phyloP scores from a whole-genome alignment of 2,113 vertebrate genomes.

The Phodopus roborovskii region DNA sequence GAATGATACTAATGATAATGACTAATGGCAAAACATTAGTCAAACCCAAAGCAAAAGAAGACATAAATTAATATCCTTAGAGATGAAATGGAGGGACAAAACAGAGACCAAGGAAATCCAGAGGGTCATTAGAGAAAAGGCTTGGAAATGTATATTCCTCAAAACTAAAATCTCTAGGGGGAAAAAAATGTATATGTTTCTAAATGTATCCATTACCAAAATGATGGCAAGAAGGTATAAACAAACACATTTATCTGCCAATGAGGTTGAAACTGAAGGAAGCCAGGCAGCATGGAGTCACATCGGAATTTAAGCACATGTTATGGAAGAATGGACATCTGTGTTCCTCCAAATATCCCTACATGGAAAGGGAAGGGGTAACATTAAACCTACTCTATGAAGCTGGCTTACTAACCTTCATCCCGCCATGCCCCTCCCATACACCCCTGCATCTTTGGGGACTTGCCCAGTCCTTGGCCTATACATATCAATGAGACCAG shows the following conservation, averaged over 20 bases:
- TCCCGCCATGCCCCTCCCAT: not conserved
- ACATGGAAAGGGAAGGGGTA: not conserved
- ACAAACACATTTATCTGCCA: not conserved
- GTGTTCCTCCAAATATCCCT: not conserved
- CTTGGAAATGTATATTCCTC: not conserved
- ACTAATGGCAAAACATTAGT: not conserved
- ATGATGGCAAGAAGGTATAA: not conserved
- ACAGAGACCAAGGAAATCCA: not conserved
- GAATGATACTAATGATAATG: too few relatives aligned
- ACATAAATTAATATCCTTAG: not conserved
- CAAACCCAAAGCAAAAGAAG: not conserved
- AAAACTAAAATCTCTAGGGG: not conserved
- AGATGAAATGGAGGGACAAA: not conserved
- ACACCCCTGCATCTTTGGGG: not conserved
- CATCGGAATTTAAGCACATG: not conserved
- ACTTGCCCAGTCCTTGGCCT: not conserved
- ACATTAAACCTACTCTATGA: not conserved
- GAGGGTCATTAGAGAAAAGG: too few relatives aligned
- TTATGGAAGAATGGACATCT: not conserved
- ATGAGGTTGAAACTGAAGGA: not conserved
- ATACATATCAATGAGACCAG: not conserved
- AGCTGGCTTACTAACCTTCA: not conserved
- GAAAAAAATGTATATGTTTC: not conserved
- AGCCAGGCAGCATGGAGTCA: too few relatives aligned
- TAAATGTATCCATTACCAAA: not conserved